Evolutionary conservation across 2,888 invertebrate genomes (phyloP).

Genomic region (Macrophya alboannulata): DNA sequence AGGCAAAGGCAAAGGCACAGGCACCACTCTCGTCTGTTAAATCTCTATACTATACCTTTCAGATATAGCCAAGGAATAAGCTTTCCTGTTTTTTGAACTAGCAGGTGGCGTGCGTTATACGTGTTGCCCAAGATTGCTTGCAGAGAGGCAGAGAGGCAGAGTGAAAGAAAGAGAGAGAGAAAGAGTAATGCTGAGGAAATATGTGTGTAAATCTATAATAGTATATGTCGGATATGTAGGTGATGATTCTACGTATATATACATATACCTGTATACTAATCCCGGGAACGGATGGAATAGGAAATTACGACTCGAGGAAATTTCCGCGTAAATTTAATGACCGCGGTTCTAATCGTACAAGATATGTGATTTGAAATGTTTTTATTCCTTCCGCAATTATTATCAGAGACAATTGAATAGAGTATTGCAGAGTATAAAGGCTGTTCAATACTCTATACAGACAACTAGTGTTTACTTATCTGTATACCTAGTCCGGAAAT

Average conservation of each 20-base stretch:
- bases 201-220: background rate
- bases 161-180: background rate
- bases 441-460: background rate
- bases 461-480: too few relatives aligned
- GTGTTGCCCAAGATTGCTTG: background rate
- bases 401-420: background rate
- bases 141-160: too few relatives aligned
- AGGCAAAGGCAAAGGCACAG: background rate
- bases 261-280: background rate
- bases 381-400: constrained; percentile 11
- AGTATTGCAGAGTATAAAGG: background rate
- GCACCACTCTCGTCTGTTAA: background rate
- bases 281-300: constrained; percentile 21
- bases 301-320: constrained; percentile 16
- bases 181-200: background rate
- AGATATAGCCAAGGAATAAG: background rate
- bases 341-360: background rate
- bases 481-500: background rate
- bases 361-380: background rate
- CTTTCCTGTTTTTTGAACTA: constrained; percentile 6
- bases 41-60: background rate
- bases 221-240: background rate
- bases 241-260: constrained; percentile 11
- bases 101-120: constrained; percentile 17
- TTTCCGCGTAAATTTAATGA: constrained; percentile 24